Evolutionary conservation across 2,113 vertebrate species (phyloP), one percentile per base, ranked within the genome.

Genomic region (Copsychus sechellarum): DNA sequence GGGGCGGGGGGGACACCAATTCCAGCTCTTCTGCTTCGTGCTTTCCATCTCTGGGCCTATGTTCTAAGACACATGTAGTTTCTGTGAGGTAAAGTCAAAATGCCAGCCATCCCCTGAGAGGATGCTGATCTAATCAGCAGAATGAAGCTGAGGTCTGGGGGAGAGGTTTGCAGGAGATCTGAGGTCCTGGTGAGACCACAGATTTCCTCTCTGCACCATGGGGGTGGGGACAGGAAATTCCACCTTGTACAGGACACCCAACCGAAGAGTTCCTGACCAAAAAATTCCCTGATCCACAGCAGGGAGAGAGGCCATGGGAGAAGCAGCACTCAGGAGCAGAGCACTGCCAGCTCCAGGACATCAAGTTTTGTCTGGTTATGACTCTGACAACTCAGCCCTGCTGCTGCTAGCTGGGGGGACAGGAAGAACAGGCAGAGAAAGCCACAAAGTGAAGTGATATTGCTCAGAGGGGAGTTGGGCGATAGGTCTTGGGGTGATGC

Each of bases 161-260:
- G 11, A 62, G 64, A 93, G 67, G 29, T 78, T 67, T 86, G 58
- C 86, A 94, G 9, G 42, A 79, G 54, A 74, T 83, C 47, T 70
- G 60, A 93, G 80, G 64, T 88, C 58, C 47, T 62, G 38, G 1
- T 12, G 6, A 19, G 29, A 56, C 67, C 86, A 81, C 67, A 78
- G 13, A 58, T 92, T 92, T 92, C 92, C 94, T 93, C 47, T 78
- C 54, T 80, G 31, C 36, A 11, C 22, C 10, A 1, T 18, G 24
- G 50, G 67, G 64, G 67, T 21, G n/a, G 86, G 12, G 82, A 78
- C 64, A 86, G 67, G 76, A 97, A 94, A 60, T 4, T 1, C 16
- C 24, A 66, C 29, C 14, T 61, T 1, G 0, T 3, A 3, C 4
- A 3, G 34, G 50, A 15, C 34, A 61, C 58, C 7, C 5, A 14